Percentiles rank a stretch among this genome's conserved stretches.
Conservation (phyloP, 2,797 vertebrate genomes). For the Ispidina lecontei region DNA sequence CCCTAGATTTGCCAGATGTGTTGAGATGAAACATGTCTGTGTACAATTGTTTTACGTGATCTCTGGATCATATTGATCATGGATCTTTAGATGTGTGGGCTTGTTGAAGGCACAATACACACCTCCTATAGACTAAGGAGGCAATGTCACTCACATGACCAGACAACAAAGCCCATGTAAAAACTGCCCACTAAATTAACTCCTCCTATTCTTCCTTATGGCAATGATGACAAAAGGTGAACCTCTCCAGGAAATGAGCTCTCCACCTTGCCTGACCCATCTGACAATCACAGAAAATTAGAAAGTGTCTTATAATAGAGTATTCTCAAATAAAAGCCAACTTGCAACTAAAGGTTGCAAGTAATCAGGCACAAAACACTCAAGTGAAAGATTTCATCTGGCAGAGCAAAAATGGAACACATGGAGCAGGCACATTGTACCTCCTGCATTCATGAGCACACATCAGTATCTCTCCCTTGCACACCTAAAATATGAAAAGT, state of each 20-base stretch:
- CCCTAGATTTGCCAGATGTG: not conserved
- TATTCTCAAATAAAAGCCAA: not conserved
- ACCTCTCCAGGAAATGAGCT: not conserved
- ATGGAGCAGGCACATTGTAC: not conserved
- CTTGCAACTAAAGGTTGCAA: not conserved
- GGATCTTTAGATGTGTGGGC: not conserved
- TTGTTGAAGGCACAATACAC: not conserved
- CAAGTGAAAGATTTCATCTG: not conserved
- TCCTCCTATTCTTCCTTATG: not conserved
- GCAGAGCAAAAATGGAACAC: not conserved
- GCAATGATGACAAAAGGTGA: not conserved
- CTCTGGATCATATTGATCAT: fast-evolving
- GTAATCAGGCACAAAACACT: not conserved
- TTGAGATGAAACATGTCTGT: fast-evolving
- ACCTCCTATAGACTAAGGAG: not conserved
- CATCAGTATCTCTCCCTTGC: not conserved
- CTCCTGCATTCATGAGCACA: fast-evolving
- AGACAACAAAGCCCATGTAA: not conserved
- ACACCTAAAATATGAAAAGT: not conserved
- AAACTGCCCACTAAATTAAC: not conserved
- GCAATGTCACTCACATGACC: not conserved
- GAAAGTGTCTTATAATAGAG: not conserved
- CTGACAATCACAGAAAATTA: not conserved
- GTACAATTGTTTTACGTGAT: not conserved
- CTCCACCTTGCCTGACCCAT: not conserved